These are phyloP conservation scores for Hydractinia echinata DNA, from an alignment of 30 jellyfish, hydroid and myxozoan species.

Conservation along the genomic window DNA sequence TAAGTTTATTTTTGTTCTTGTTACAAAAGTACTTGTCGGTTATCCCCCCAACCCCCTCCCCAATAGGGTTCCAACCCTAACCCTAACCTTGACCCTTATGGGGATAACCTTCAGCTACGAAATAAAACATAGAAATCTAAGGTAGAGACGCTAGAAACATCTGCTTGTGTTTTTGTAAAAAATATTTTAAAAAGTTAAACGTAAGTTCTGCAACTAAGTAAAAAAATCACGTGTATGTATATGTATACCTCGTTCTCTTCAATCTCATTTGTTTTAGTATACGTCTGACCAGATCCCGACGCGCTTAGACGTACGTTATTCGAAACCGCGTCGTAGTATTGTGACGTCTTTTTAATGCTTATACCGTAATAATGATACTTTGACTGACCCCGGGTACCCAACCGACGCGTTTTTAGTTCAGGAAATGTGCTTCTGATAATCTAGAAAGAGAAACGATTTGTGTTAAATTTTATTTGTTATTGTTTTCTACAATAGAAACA, in stretches of 20 bases:
- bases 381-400: conserved; percentile 98
- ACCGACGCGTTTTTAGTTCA: conserved; percentile 80
- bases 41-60: too few species aligned
- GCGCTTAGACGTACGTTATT: conserved; percentile 52
- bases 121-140: background rate
- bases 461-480: background rate
- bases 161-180: too few species aligned
- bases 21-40: too few species aligned
- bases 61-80: too few species aligned
- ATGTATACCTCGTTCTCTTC: conserved; percentile 52
- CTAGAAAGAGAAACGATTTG: conserved; percentile 17
- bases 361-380: conserved; percentile 96
- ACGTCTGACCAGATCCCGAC: conserved; percentile 50
- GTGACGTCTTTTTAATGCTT: conserved; percentile 66
- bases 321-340: conserved; percentile 48
- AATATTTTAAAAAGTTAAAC: too few species aligned
- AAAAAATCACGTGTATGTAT: too few species aligned
- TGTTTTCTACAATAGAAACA: background rate
- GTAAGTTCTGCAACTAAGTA: too few species aligned
- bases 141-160: background rate
- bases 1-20: too few species aligned
- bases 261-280: conserved; percentile 40
- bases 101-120: background rate
- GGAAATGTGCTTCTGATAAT: conserved; percentile 89
- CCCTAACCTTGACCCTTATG: too few species aligned